Evolutionary conservation across 1,140 invertebrate genomes (phyloP).

Genomic region (Cyrtorhinus lividipennis): DNA sequence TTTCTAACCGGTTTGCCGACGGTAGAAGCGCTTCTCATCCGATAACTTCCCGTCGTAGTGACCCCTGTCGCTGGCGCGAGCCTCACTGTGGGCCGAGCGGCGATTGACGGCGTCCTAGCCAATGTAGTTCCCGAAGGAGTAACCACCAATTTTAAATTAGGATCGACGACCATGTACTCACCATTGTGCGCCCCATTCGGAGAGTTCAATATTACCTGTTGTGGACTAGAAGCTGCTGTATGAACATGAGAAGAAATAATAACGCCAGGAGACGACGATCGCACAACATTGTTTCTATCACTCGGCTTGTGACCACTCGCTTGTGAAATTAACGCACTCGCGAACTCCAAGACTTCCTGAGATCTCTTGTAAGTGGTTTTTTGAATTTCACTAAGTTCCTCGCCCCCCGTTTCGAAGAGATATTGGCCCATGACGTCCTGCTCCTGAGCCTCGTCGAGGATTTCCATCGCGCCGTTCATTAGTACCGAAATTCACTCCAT

Average conservation of each 20-base stretch:
- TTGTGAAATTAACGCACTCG: not conserved
- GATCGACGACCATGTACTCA: not conserved
- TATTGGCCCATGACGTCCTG: not conserved
- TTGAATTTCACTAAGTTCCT: not conserved
- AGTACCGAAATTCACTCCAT: too few relatives aligned
- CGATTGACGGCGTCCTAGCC: not conserved
- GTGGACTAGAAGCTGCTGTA: not conserved
- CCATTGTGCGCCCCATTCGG: not conserved
- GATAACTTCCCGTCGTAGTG: not conserved
- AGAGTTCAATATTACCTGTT: not conserved
- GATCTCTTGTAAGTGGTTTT: not conserved
- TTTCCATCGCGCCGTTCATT: too few relatives aligned
- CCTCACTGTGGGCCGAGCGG: not conserved
- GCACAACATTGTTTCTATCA: not conserved
- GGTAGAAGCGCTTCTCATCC: too few relatives aligned
- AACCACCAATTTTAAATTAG: not conserved
- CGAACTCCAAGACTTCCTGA: not conserved
- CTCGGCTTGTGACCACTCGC: not conserved
- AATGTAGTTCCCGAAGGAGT: not conserved
- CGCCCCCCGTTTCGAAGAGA: not conserved
- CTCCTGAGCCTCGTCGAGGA: not conserved
- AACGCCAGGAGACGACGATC: not conserved
- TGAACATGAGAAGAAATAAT: not conserved
- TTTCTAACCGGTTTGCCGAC: too few relatives aligned
- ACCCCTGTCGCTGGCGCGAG: not conserved